A percentile compares a stretch with the other conserved stretches of the same genome.
phyloP scores from a whole-genome alignment of 2,797 vertebrate genomes.

The Gymnocypris eckloni region DNA sequence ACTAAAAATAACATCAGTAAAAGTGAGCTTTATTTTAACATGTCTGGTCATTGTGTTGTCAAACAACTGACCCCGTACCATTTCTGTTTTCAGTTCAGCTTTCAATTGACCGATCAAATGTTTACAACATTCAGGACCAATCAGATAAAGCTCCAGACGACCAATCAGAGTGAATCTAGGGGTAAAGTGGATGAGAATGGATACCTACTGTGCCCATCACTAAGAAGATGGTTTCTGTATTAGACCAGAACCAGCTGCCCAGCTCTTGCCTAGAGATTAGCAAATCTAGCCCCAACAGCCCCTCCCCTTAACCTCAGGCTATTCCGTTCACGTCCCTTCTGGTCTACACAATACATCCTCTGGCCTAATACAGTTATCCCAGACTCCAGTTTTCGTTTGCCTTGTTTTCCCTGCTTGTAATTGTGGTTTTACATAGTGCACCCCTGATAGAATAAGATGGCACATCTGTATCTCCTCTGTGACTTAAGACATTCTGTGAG shows the following conservation, averaged over 20 bases:
- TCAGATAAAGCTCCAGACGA: slow-evolving; percentile 4
- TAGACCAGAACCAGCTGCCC: slow-evolving; percentile 46
- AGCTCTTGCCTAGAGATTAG: slow-evolving; percentile 45
- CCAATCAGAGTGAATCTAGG: slow-evolving; percentile 44
- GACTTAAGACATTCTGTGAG: slow-evolving; percentile 29
- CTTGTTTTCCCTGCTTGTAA: slow-evolving; percentile 12
- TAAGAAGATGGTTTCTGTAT: slow-evolving; percentile 38
- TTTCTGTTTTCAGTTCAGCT: background rate
- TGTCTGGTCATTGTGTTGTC: background rate
- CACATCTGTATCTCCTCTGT: background rate
- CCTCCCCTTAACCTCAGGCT: slow-evolving; percentile 20
- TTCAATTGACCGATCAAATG: slow-evolving; percentile 24
- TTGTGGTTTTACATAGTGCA: slow-evolving; percentile 18
- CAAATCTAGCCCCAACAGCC: slow-evolving; percentile 32
- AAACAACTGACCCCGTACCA: slow-evolving; percentile 1
- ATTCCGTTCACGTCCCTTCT: slow-evolving; percentile 41
- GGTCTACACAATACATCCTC: slow-evolving; percentile 41
- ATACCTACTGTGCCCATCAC: too few relatives aligned
- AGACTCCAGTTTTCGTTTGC: slow-evolving; percentile 12
- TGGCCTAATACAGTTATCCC: slow-evolving; percentile 41
- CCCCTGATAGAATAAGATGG: slow-evolving; percentile 1
- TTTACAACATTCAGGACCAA: slow-evolving; percentile 11
- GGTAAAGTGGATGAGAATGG: slow-evolving; percentile 46
- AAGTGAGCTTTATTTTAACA: slow-evolving; percentile 3
- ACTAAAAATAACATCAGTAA: background rate